Conservation (phyloP, 2,797 vertebrate species). For the Enteromius viviparus region DNA sequence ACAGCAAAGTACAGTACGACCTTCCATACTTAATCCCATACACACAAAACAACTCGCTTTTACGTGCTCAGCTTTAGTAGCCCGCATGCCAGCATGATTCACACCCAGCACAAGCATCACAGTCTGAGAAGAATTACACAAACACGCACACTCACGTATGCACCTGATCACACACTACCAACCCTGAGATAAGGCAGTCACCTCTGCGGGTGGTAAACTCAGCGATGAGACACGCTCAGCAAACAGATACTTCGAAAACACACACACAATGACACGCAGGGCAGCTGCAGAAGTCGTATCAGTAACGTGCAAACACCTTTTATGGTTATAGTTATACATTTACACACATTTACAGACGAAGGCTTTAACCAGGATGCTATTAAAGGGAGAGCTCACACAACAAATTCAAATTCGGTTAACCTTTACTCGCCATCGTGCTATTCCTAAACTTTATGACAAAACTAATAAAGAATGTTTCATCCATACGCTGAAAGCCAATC, state of each 20-base stretch:
- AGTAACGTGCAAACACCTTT: conserved; percentile 12
- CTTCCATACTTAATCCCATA: conserved; percentile 20
- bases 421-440: not conserved
- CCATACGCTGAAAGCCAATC: not conserved
- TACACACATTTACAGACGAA: not conserved
- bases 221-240: conserved; percentile 33
- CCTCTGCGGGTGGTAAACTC: conserved; percentile 34
- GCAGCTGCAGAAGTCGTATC: conserved; percentile 2
- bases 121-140: conserved; percentile 58
- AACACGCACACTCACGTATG: conserved; percentile 32
- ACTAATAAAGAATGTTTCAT: not conserved
- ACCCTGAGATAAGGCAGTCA: conserved; percentile 43
- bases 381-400: not conserved
- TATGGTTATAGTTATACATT: not conserved
- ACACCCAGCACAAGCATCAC: conserved; percentile 69
- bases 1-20: conserved; percentile 9
- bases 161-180: conserved; percentile 42
- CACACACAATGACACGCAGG: conserved; percentile 58
- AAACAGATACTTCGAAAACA: conserved; percentile 64
- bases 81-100: conserved; percentile 73
- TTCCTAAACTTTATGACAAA: not conserved
- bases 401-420: not conserved
- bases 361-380: not conserved
- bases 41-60: conserved; percentile 56
- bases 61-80: conserved; percentile 61